phyloP scores from a whole-genome alignment of 1,140 invertebrate species.

The Cydia pomonella region DNA sequence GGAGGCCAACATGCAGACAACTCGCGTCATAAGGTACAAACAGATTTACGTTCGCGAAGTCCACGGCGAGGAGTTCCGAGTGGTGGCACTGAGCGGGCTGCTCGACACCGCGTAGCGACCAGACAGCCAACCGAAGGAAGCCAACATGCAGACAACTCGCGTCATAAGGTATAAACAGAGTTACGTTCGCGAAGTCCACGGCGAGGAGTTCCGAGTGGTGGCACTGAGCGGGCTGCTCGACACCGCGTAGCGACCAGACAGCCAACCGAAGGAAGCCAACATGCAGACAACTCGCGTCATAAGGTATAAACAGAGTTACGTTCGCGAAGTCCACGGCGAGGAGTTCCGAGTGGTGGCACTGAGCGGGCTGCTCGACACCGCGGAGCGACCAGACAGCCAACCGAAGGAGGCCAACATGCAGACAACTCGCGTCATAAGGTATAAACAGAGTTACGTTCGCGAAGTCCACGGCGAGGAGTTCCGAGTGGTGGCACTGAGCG shows the following conservation, averaged over 20 bases:
- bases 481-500: too few relatives aligned
- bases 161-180: conserved; percentile 80
- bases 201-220: conserved; percentile 94
- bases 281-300: conserved; percentile 91
- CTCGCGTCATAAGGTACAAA: conserved; percentile 83
- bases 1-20: conserved; percentile 88
- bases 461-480: too few relatives aligned
- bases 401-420: too few relatives aligned
- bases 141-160: conserved; percentile 88
- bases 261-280: conserved; percentile 85
- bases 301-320: too few relatives aligned
- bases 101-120: conserved; percentile 91
- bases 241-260: conserved; percentile 87
- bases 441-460: too few relatives aligned
- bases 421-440: too few relatives aligned
- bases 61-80: conserved; percentile 84
- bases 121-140: conserved; percentile 84
- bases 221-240: conserved; percentile 95
- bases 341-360: too few relatives aligned
- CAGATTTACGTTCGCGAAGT: too few relatives aligned
- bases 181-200: conserved; percentile 98
- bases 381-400: too few relatives aligned
- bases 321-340: too few relatives aligned
- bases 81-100: conserved; percentile 95
- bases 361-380: too few relatives aligned